Percentiles rank a stretch among this genome's conserved stretches.
Conservation (phyloP, 1,140 invertebrate genomes). For the Zaprionus lachaisei region DNA sequence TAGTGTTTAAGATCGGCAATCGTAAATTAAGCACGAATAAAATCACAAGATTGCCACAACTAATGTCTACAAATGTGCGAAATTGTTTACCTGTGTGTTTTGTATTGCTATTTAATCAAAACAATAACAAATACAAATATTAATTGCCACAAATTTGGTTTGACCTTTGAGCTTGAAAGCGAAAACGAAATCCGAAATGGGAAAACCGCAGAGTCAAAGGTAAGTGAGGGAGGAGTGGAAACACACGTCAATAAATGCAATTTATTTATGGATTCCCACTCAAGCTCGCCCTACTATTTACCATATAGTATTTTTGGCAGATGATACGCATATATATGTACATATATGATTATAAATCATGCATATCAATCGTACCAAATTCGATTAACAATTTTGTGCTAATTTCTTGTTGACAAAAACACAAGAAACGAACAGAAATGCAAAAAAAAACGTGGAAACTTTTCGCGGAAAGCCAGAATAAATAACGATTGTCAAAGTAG, state of each 20-base stretch:
- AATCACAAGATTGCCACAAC: not conserved
- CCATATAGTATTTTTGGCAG: not conserved
- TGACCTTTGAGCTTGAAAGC: slow-evolving; percentile 19
- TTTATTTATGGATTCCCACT: slow-evolving; percentile 9
- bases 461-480: slow-evolving; percentile 21
- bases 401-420: slow-evolving; percentile 23
- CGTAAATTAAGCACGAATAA: slow-evolving; percentile 1
- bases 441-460: slow-evolving; percentile 5
- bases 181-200: not conserved
- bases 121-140: not conserved
- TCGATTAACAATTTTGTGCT: slow-evolving; percentile 15
- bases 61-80: not conserved
- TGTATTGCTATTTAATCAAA: not conserved
- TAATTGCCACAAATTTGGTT: not conserved
- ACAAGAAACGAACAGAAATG: not conserved
- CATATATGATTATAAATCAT: not conserved
- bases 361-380: slow-evolving; percentile 11
- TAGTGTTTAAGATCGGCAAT: not conserved
- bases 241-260: not conserved
- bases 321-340: not conserved
- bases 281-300: not conserved
- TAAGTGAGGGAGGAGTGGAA: not conserved
- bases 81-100: not conserved
- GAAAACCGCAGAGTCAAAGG: not conserved
- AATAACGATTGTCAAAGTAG: slow-evolving; percentile 21